Base-by-base conservation (phyloP, 2,797 vertebrate species). In the Xyrichtys novacula region DNA sequence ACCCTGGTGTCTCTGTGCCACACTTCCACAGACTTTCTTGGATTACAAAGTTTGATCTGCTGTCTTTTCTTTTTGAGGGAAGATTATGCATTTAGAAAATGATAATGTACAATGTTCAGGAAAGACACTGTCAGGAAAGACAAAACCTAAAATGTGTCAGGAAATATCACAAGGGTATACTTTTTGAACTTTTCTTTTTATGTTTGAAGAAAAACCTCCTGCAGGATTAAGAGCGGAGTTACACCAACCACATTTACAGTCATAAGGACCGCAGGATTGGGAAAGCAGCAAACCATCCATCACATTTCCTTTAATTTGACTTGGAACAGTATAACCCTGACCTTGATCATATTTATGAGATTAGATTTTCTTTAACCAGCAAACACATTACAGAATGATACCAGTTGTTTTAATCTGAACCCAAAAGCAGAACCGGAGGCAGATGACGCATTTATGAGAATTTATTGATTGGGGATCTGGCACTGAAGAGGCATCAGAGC, bases 171-270 rank as follows among this genome's bases (percentile, higher is more conserved):
- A 40, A 77, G 38, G 78, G 54, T 86, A 84, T 55, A 34, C 49
- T 67, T 39, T 72, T 78, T 81, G 42, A 76, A 58, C 52, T 44
- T 60, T 73, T 84, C 74, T 60, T 81, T 84, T 80, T 85, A n/a
- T n/a, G n/a, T n/a, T n/a, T n/a, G n/a, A n/a, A n/a, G 71, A 84
- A 86, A 85, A 85, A 85, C 77, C 84, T 88, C 88, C 83, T 84
- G 74, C n/a, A 89, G 70, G 73, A 65, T 55, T 74, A 67, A 74
- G 81, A 85, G 82, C 82, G 80, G 22, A 75, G 57, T 81, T 86
- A 65, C 58, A 32, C 78, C 23, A 23, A 34, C 52, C 76, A 87
- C 61, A 89, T 86, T 89, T 81, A 76, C 72, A 91, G 87, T 84
- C 78, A 74, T 65, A 65, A 53, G 20, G 48, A 72, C 48, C 74